phyloP scores from a whole-genome alignment of 2,113 vertebrate species.

The Tinamus guttatus region DNA sequence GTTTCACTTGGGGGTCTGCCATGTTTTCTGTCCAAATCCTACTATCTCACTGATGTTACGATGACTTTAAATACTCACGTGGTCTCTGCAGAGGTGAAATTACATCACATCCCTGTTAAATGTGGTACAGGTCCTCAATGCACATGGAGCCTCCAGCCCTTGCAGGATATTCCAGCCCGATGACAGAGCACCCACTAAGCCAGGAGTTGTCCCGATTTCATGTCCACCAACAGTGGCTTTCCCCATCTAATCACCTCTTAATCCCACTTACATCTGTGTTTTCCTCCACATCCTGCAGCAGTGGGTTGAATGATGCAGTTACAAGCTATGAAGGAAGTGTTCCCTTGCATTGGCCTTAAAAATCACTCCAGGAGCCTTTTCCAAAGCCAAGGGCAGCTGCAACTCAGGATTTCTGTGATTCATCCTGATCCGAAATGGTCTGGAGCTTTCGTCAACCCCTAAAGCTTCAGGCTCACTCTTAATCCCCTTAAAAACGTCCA shows the following conservation, averaged over 20 bases:
- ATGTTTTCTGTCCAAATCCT: neutral
- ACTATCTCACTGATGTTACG: neutral
- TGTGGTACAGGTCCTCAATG: too few relatives aligned
- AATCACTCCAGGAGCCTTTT: neutral
- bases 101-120: neutral
- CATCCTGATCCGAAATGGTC: neutral
- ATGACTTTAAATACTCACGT: neutral
- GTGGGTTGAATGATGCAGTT: neutral
- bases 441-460: neutral
- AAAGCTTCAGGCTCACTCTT: neutral
- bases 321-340: neutral
- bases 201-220: fast-evolving
- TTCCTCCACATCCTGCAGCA: neutral
- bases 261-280: neutral
- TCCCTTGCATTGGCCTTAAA: neutral
- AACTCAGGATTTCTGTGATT: neutral
- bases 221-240: neutral
- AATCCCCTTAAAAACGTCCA: neutral
- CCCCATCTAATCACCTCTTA: neutral
- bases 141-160: neutral
- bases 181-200: neutral
- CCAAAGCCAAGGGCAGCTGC: neutral
- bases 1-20: fast-evolving
- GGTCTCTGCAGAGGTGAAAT: neutral
- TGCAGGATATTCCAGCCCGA: neutral